These are phyloP conservation scores for Arrhopalites spinosus DNA, from an alignment of 2,888 invertebrate species.

Conservation along the genomic window DNA sequence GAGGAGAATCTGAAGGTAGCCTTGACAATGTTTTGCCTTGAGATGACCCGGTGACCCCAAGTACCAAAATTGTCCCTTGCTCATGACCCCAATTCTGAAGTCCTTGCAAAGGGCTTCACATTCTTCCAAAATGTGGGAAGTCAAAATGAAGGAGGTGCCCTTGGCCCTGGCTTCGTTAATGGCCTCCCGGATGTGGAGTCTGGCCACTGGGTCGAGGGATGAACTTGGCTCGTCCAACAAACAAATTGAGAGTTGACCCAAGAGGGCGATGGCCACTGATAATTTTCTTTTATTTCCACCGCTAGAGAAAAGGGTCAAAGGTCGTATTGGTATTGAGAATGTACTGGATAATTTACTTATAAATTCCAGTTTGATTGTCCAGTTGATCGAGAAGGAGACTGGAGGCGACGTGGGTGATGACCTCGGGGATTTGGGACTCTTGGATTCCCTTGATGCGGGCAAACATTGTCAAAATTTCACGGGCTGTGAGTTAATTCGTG, in stretches of 20 bases:
- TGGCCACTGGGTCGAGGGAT: conserved; percentile 76
- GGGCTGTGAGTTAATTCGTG: conserved; percentile 63
- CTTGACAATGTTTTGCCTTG: conserved; percentile 61
- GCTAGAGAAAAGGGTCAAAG: too few relatives aligned
- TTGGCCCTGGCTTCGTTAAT: conserved; percentile 70
- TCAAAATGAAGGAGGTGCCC: conserved; percentile 77
- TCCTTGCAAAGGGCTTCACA: conserved; percentile 74
- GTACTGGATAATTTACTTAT: conserved; percentile 58
- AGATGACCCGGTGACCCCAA: conserved; percentile 76
- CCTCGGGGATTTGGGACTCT: conserved; percentile 59
- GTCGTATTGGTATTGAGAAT: background rate
- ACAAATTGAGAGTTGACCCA: conserved; percentile 71
- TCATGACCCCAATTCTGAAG: conserved; percentile 80
- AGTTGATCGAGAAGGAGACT: conserved; percentile 67
- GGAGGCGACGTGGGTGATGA: conserved; percentile 62
- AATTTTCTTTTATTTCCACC: conserved; percentile 77
- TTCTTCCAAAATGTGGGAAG: conserved; percentile 88
- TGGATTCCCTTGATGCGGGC: conserved; percentile 69
- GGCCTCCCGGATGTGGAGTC: conserved; percentile 79
- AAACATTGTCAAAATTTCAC: conserved; percentile 70
- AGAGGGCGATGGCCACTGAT: conserved; percentile 72
- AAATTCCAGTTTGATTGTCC: conserved; percentile 62
- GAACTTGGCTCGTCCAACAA: conserved; percentile 69
- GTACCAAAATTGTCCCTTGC: conserved; percentile 75
- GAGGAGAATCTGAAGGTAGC: too few relatives aligned